These are phyloP conservation scores for Thereva nobilitata DNA, from an alignment of 2,888 invertebrate genomes.

Conservation along the genomic window DNA sequence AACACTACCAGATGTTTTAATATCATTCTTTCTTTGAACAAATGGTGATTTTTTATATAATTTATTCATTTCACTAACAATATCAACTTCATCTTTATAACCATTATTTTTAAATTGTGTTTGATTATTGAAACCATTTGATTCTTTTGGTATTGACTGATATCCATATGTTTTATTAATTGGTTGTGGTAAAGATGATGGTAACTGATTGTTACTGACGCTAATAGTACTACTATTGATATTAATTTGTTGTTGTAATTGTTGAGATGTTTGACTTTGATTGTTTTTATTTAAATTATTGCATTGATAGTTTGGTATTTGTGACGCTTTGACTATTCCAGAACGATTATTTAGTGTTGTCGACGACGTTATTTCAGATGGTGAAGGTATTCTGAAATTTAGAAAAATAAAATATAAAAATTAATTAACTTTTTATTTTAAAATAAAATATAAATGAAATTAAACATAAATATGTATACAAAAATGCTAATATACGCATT, in stretches of 20 bases:
- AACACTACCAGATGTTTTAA: constrained; percentile 46
- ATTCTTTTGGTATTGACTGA: constrained; percentile 37
- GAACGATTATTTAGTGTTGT: constrained; percentile 36
- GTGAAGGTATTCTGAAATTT: constrained; percentile 42
- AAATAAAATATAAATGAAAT: not conserved
- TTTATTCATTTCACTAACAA: constrained; percentile 50
- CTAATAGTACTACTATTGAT: constrained; percentile 19
- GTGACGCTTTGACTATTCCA: constrained; percentile 49
- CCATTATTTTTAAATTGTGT: constrained; percentile 37
- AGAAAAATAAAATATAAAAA: constrained; percentile 21
- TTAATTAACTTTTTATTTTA: not conserved
- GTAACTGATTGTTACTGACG: constrained; percentile 28
- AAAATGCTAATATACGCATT: too few relatives aligned
- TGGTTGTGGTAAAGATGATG: constrained; percentile 41
- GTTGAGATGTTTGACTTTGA: constrained; percentile 28
- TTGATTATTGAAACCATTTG: constrained; percentile 39
- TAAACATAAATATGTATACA: too few relatives aligned
- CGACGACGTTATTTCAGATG: constrained; percentile 38
- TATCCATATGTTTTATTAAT: constrained; percentile 37
- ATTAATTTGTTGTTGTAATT: constrained; percentile 31
- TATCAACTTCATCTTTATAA: constrained; percentile 45
- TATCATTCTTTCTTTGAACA: constrained; percentile 51
- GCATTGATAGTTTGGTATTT: constrained; percentile 55
- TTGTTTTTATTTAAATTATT: constrained; percentile 42
- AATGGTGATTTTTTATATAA: constrained; percentile 57